Conservation (phyloP, 2,113 vertebrate species). For the Neodon shergylaensis region DNA sequence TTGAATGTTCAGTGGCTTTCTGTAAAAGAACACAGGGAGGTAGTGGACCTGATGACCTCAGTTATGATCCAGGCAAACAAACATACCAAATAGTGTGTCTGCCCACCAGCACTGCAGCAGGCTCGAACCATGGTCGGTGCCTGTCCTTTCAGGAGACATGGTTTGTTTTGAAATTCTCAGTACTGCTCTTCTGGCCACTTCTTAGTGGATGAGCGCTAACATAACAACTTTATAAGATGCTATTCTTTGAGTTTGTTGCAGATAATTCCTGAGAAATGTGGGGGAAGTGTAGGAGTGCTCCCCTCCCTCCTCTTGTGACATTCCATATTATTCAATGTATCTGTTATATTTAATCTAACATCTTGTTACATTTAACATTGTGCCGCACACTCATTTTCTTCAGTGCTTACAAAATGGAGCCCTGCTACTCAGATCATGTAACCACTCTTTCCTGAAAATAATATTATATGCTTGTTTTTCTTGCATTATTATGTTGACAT, state of each 20-base stretch:
- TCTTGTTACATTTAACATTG: background rate
- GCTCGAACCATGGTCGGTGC: background rate
- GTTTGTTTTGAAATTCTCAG: constrained; percentile 7
- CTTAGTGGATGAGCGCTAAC: background rate
- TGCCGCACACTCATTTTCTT: background rate
- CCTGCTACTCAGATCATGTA: constrained; percentile 16
- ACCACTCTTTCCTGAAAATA: background rate
- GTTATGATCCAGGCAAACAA: background rate
- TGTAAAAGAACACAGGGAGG: background rate
- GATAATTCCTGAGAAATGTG: background rate
- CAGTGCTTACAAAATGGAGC: background rate
- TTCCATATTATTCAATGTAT: background rate
- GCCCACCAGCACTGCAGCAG: background rate
- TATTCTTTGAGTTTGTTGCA: background rate
- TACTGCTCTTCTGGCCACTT: constrained; percentile 36
- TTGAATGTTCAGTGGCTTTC: background rate
- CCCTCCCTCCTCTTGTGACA: background rate
- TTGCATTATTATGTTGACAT: background rate
- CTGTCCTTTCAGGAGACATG: background rate
- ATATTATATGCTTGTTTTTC: constrained; percentile 21
- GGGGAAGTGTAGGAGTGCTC: background rate
- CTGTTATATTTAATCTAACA: constrained; percentile 20
- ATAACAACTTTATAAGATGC: background rate
- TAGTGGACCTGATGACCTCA: background rate
- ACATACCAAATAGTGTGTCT: background rate